Evolutionary conservation across 2,888 invertebrate species (phyloP), one percentile per base, ranked within the genome.

Genomic region (Hypolimnas misippus): DNA sequence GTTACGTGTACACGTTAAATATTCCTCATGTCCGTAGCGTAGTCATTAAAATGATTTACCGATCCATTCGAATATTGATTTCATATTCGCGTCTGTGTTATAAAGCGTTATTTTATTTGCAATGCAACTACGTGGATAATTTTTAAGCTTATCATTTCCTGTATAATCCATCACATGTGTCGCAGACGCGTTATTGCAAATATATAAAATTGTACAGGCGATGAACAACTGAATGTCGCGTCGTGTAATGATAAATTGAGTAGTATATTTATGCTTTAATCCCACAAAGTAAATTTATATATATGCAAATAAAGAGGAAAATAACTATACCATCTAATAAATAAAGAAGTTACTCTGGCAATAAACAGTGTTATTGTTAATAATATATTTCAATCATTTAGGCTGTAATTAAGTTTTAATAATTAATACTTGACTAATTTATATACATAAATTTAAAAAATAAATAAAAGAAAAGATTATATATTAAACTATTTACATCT

Each of bases 51-150:
- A 49, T 49, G 19, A 29, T 49, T 49, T 49, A 49, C 25, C 49
- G 49, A 49, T 49, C 29, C 49, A 49, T 49, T 49, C 49, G 25
- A 14, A 31, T 51, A 52, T 38, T 40, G 42, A 42, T 58, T 58
- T 42, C 40, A 51, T 58, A 51, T 29, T 25, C 49, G 12, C 17
- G 38, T 58, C 42, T 51, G 51, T 5, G 51, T 19, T 31, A 58
- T 51, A 51, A 58, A 58, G 51, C 49, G 33, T 58, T 51, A 52
- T 58, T 58, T 51, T 58, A 58, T 31, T n/a, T 51, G 51, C 40
- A 51, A 58, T 58, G 29, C 31, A 51, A 52, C 51, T 42, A 58
- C 42, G 17, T 51, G 58, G 51, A 58, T 51, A 51, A 55, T 55
- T 38, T 50, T 58, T 51, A 40, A 58, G 31, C 42, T n/a, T 58